phyloP scores from a whole-genome alignment of 2,797 vertebrate genomes.

The Merluccius polli region DNA sequence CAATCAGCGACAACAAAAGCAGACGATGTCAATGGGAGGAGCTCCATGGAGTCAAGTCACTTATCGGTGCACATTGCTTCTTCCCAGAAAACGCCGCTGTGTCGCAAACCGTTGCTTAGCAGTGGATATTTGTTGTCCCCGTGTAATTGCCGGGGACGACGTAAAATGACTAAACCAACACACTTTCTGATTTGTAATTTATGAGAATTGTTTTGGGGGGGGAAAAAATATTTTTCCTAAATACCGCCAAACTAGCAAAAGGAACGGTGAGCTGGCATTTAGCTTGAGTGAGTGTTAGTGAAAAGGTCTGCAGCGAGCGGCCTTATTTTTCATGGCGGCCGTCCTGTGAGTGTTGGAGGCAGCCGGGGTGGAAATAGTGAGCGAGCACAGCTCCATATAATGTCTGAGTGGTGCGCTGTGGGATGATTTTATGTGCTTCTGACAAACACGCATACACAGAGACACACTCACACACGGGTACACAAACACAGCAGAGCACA shows the following conservation, averaged over 20 bases:
- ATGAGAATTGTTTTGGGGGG: neutral
- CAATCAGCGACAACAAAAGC: neutral
- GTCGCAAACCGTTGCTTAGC: neutral
- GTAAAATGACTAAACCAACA: neutral
- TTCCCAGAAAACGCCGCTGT: neutral
- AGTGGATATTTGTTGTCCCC: neutral
- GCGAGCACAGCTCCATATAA: conserved; percentile 43
- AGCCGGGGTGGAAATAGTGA: conserved; percentile 57
- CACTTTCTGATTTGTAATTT: conserved; percentile 4
- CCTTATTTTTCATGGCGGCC: conserved; percentile 53
- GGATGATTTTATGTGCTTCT: conserved; percentile 47
- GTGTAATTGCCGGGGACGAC: neutral
- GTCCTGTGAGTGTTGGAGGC: conserved; percentile 50
- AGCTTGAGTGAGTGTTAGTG: conserved; percentile 24
- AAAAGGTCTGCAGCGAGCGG: conserved; percentile 36
- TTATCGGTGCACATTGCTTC: neutral
- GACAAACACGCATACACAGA: conserved; percentile 21
- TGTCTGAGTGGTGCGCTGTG: conserved; percentile 44
- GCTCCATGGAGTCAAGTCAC: too few relatives aligned
- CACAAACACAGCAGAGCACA: conserved; percentile 23
- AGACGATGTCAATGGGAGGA: neutral
- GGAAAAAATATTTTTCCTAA: neutral
- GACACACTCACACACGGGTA: conserved; percentile 14
- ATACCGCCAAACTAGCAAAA: conserved; percentile 17
- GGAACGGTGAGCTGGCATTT: conserved; percentile 25